These are phyloP conservation scores for Drosophila burlai DNA, from an alignment of 1,140 invertebrate species.

Conservation along the genomic window DNA sequence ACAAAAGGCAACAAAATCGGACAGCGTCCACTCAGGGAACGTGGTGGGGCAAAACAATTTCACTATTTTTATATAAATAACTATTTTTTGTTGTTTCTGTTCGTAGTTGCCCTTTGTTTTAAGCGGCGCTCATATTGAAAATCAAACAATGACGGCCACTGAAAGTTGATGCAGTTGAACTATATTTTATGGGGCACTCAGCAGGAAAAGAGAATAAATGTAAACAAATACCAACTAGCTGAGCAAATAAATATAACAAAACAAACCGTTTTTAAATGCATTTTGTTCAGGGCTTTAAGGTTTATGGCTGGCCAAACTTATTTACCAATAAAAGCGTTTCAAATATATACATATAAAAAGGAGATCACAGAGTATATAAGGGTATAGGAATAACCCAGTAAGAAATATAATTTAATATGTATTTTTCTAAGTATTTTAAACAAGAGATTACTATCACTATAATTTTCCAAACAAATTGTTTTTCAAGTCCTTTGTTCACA, in stretches of 20 bases:
- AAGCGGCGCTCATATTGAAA: constrained; percentile 42
- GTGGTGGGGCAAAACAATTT: constrained; percentile 27
- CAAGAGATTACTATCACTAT: not conserved
- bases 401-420: too few species aligned
- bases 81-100: constrained; percentile 1
- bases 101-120: constrained; percentile 40
- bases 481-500: not conserved
- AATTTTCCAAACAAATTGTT: not conserved
- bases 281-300: constrained; percentile 8
- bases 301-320: constrained; percentile 18
- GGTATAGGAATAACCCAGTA: not conserved
- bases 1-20: constrained; percentile 60
- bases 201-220: constrained; percentile 27
- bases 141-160: constrained; percentile 51
- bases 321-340: constrained; percentile 6
- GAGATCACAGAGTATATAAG: not conserved
- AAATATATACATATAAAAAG: constrained; percentile 4
- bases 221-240: constrained; percentile 9
- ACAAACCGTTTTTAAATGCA: constrained; percentile 24
- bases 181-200: constrained; percentile 69
- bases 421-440: not conserved
- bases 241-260: constrained; percentile 19
- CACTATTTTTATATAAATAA: constrained; percentile 15
- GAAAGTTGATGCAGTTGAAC: constrained; percentile 59
- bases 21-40: constrained; percentile 26